phyloP scores from a whole-genome alignment of 2,888 invertebrate genomes.

The Mylabris sibirica region DNA sequence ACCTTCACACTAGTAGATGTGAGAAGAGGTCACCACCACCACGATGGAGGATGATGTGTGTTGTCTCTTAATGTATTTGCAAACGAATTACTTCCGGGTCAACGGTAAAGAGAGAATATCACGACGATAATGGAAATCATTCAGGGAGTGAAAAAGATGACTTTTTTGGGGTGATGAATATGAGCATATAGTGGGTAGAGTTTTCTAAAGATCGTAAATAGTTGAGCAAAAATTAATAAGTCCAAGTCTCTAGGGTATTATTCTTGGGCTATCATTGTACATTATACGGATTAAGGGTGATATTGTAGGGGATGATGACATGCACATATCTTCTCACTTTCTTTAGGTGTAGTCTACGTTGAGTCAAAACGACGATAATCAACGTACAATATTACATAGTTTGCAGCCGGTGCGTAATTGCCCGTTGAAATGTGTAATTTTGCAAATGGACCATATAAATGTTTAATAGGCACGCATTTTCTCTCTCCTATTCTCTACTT shows the following conservation, averaged over 20 bases:
- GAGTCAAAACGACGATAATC: conserved; percentile 42
- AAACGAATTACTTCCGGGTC: conserved; percentile 27
- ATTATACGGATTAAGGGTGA: conserved; percentile 20
- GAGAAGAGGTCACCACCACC: not conserved
- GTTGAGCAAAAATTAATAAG: conserved; percentile 19
- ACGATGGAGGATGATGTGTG: too few species aligned
- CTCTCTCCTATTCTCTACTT: conserved; percentile 36
- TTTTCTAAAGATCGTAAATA: conserved; percentile 9
- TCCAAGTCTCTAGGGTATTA: conserved; percentile 18
- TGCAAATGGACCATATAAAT: conserved; percentile 47
- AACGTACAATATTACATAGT: conserved; percentile 45
- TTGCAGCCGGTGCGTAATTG: conserved; percentile 45
- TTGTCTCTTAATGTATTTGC: not conserved
- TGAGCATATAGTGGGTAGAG: too few species aligned
- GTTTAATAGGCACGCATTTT: conserved; percentile 45
- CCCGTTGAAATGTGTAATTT: conserved; percentile 47
- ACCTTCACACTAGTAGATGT: not conserved
- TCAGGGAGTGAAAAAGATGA: not conserved
- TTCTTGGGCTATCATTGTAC: conserved; percentile 8
- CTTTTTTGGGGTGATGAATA: not conserved
- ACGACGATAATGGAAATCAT: not conserved
- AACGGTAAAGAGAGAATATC: conserved; percentile 13
- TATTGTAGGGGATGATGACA: conserved; percentile 29
- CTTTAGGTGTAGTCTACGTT: conserved; percentile 44
- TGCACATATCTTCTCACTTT: conserved; percentile 40